Conservation (phyloP, 2,888 invertebrate genomes). For the Hipparchia semele region DNA sequence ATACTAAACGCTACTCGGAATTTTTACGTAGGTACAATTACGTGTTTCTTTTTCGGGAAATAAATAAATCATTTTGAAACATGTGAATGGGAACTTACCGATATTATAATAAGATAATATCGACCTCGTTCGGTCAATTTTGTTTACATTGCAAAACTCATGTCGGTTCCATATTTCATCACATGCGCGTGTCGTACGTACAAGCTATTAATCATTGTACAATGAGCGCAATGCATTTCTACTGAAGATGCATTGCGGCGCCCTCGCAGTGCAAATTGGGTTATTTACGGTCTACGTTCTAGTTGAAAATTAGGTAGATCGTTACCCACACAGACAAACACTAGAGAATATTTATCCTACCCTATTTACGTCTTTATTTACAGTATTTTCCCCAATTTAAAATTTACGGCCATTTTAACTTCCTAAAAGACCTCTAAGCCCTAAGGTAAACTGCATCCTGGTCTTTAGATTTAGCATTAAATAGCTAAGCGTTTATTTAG, state of each 20-base stretch:
- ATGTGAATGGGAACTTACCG: background rate
- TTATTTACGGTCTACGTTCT: background rate
- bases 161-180: constrained; percentile 1
- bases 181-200: constrained; percentile 6
- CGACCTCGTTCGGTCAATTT: constrained; percentile 14
- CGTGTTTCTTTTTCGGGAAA: constrained; percentile 17
- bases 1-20: constrained; percentile 34
- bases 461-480: too few species aligned
- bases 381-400: too few species aligned
- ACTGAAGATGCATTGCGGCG: constrained; percentile 13
- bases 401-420: too few species aligned
- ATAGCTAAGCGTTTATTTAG: too few species aligned
- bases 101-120: background rate
- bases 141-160: constrained; percentile 10
- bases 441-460: too few species aligned
- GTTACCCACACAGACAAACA: background rate
- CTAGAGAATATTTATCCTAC: background rate
- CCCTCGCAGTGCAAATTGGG: constrained; percentile 1
- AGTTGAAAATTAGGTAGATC: background rate
- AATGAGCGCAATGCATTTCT: constrained; percentile 9
- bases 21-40: constrained; percentile 16
- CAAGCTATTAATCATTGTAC: constrained; percentile 10
- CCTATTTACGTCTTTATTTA: too few species aligned
- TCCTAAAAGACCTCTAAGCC: too few species aligned
- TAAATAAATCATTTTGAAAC: constrained; percentile 20